phyloP scores from a whole-genome alignment of 2,113 vertebrate species.

The Sinocyclocheilus grahami region DNA sequence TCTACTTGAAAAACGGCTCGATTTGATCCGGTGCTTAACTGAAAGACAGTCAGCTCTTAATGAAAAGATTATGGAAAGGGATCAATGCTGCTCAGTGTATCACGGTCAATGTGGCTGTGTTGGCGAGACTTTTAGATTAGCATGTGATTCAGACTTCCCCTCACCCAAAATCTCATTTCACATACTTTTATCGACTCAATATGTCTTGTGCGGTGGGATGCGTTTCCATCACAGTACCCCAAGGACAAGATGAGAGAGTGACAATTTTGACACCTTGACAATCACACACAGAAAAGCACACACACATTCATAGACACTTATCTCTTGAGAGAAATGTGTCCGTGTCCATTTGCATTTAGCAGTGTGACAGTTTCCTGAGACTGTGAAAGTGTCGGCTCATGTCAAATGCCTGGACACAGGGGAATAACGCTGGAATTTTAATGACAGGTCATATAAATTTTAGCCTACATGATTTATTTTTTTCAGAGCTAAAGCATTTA shows the following conservation, averaged over 20 bases:
- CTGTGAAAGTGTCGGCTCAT: constrained; percentile 1
- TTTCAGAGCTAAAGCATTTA: not conserved
- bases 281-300: constrained; percentile 5
- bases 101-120: constrained; percentile 6
- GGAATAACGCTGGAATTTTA: constrained; percentile 21
- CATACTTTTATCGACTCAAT: constrained; percentile 55
- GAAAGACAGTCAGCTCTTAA: constrained; percentile 20
- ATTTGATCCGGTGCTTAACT: not conserved
- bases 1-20: not conserved
- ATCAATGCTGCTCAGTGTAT: not conserved
- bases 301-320: not conserved
- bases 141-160: constrained; percentile 42
- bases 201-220: constrained; percentile 57
- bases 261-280: constrained; percentile 47
- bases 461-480: not conserved
- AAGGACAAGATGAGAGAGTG: constrained; percentile 46
- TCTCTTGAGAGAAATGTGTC: constrained; percentile 33
- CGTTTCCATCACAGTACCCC: constrained; percentile 28
- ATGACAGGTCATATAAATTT: not conserved
- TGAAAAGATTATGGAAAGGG: constrained; percentile 25
- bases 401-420: not conserved
- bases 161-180: constrained; percentile 61
- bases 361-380: constrained; percentile 57
- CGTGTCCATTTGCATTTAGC: constrained; percentile 45
- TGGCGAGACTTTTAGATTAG: constrained; percentile 23